Percentiles rank a stretch among this genome's conserved stretches.
These are phyloP conservation scores for Dicyrtomina minuta DNA, from an alignment of 2,888 invertebrate species.

Conservation along the genomic window DNA sequence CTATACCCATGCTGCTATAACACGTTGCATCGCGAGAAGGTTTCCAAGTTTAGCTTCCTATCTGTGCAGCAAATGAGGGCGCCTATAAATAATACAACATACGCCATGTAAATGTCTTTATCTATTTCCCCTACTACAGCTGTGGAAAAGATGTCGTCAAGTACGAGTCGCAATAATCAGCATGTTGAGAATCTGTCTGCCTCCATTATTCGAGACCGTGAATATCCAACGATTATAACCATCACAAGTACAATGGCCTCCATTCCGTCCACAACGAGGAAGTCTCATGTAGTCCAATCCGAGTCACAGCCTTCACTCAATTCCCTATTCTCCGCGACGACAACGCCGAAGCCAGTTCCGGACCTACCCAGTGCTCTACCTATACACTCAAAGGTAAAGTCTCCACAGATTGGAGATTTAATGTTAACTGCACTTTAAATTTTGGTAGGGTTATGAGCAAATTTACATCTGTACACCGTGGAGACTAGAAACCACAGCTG, in stretches of 20 bases:
- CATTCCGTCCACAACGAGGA: conserved; percentile 13
- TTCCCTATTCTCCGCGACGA: conserved; percentile 37
- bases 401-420: not conserved
- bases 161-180: not conserved
- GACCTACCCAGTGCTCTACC: conserved; percentile 53
- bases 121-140: not conserved
- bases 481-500: too few relatives aligned
- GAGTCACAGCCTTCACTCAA: conserved; percentile 29
- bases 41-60: too few relatives aligned
- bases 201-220: conserved; percentile 13
- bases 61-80: too few relatives aligned
- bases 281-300: conserved; percentile 29
- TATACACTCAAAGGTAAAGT: conserved; percentile 52
- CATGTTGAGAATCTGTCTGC: conserved; percentile 24
- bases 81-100: too few relatives aligned
- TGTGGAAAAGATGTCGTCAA: conserved; percentile 7
- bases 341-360: conserved; percentile 49
- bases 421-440: too few relatives aligned
- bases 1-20: too few relatives aligned
- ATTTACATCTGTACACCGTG: too few relatives aligned
- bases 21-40: too few relatives aligned
- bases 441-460: too few relatives aligned
- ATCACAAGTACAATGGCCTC: conserved; percentile 23
- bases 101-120: not conserved
- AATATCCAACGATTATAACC: conserved; percentile 36